Evolutionary conservation across 1,140 invertebrate species (phyloP).

Genomic region (Drosophila bocki): DNA sequence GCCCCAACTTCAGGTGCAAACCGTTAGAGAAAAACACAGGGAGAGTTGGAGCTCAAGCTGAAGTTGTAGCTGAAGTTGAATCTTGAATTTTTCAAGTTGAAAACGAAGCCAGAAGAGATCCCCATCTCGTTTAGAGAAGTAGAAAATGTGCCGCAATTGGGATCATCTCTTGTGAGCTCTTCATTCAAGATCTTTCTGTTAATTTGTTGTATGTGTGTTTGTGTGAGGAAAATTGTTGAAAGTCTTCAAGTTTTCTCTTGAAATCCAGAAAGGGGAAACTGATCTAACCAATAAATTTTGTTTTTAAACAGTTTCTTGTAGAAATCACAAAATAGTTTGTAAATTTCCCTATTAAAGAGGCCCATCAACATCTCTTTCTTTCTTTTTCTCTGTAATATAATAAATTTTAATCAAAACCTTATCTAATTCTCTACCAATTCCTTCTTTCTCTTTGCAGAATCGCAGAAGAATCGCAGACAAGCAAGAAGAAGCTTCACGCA

Average conservation of each 20-base stretch:
- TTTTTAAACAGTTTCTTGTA: background rate
- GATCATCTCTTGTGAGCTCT: slow-evolving; percentile 35
- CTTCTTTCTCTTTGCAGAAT: slow-evolving; percentile 25
- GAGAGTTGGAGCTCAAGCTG: background rate
- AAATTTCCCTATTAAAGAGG: background rate
- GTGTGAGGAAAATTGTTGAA: slow-evolving; percentile 8
- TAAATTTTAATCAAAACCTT: slow-evolving; percentile 36
- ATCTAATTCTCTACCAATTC: slow-evolving; percentile 23
- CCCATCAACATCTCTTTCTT: background rate
- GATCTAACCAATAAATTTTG: slow-evolving; percentile 31
- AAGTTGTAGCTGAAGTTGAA: background rate
- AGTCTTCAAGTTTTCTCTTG: slow-evolving; percentile 8
- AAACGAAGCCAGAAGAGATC: slow-evolving; percentile 13
- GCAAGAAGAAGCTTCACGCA: slow-evolving; percentile 10
- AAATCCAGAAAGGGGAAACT: slow-evolving; percentile 1
- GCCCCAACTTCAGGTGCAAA: slow-evolving; percentile 14
- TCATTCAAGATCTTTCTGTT: slow-evolving; percentile 29
- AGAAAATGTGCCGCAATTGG: slow-evolving; percentile 36
- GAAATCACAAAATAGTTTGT: background rate
- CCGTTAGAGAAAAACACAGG: slow-evolving; percentile 48
- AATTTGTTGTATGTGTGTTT: slow-evolving; percentile 13
- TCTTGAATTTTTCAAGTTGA: slow-evolving; percentile 10
- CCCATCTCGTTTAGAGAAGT: slow-evolving; percentile 18
- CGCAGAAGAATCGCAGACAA: slow-evolving; percentile 20
- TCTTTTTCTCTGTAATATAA: slow-evolving; percentile 5